A percentile compares a stretch with the other conserved stretches of the same genome.
phyloP scores from a whole-genome alignment of 2,113 vertebrate species.

The Nesoenas mayeri region DNA sequence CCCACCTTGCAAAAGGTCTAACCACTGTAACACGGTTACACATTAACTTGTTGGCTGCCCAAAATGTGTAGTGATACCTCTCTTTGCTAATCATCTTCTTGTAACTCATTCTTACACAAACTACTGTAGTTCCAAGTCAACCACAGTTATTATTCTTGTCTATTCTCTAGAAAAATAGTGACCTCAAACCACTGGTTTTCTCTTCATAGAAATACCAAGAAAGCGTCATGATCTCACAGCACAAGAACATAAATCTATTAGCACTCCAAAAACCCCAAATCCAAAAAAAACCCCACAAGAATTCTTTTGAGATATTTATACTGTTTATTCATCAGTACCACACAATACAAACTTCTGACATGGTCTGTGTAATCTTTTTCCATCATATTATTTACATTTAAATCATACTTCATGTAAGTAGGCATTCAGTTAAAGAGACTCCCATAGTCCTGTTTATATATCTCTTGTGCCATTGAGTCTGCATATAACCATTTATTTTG shows the following conservation, averaged over 20 bases:
- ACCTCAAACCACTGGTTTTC: neutral
- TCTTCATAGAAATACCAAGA: neutral
- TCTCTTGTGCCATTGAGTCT: neutral
- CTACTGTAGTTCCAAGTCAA: neutral
- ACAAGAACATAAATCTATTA: neutral
- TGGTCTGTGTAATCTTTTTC: neutral
- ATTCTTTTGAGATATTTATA: neutral
- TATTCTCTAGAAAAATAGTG: neutral
- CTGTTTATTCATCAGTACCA: neutral
- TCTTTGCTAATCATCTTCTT: neutral
- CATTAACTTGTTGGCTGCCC: neutral
- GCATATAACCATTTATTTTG: neutral
- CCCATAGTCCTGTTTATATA: neutral
- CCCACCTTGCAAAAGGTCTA: neutral
- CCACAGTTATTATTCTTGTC: neutral
- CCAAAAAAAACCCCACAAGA: accelerated
- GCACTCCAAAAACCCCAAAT: neutral
- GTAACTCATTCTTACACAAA: neutral
- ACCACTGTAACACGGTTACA: neutral
- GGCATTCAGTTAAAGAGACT: neutral
- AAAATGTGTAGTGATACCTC: neutral
- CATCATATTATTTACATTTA: constrained; percentile 15
- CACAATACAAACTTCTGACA: neutral
- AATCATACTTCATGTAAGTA: constrained; percentile 21
- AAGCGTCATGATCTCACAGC: neutral